phyloP scores from a whole-genome alignment of 2,888 invertebrate species.

The Spialia ferax region DNA sequence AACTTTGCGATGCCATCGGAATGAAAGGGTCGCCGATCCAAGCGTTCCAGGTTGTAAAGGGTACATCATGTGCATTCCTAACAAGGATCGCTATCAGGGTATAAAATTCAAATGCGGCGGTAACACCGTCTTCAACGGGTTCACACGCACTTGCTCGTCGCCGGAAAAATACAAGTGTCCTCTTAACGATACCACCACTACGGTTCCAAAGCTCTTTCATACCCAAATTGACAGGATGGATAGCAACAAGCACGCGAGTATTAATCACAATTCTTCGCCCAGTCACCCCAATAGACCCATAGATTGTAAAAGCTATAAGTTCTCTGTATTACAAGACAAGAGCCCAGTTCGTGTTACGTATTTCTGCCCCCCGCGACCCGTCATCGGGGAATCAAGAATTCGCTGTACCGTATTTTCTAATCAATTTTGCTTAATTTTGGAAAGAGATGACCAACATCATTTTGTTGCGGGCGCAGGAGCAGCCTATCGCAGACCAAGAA shows the following conservation, averaged over 20 bases:
- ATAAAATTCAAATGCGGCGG: slow-evolving; percentile 80
- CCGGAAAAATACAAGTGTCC: slow-evolving; percentile 75
- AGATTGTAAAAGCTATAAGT: slow-evolving; percentile 80
- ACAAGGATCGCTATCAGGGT: slow-evolving; percentile 75
- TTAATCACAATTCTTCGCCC: slow-evolving; percentile 38
- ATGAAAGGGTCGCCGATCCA: slow-evolving; percentile 76
- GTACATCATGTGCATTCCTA: slow-evolving; percentile 78
- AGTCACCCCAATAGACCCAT: slow-evolving; percentile 57
- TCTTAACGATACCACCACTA: slow-evolving; percentile 56
- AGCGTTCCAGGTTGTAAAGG: slow-evolving; percentile 77
- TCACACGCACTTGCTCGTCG: slow-evolving; percentile 71
- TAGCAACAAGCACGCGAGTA: slow-evolving; percentile 44
- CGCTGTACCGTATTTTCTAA: slow-evolving; percentile 80
- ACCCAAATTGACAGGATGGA: slow-evolving; percentile 58
- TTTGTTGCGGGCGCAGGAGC: slow-evolving; percentile 61
- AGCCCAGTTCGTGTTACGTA: slow-evolving; percentile 67
- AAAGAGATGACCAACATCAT: slow-evolving; percentile 71
- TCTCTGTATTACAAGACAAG: slow-evolving; percentile 69
- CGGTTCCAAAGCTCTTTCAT: slow-evolving; percentile 53
- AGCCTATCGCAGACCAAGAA: slow-evolving; percentile 67
- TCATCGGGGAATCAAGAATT: slow-evolving; percentile 60
- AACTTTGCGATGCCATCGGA: slow-evolving; percentile 66
- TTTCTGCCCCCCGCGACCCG: slow-evolving; percentile 73
- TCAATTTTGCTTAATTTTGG: slow-evolving; percentile 74
- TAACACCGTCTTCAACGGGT: slow-evolving; percentile 75